Conservation (phyloP, 1,140 invertebrate genomes). For the Drosophila carrolli region DNA sequence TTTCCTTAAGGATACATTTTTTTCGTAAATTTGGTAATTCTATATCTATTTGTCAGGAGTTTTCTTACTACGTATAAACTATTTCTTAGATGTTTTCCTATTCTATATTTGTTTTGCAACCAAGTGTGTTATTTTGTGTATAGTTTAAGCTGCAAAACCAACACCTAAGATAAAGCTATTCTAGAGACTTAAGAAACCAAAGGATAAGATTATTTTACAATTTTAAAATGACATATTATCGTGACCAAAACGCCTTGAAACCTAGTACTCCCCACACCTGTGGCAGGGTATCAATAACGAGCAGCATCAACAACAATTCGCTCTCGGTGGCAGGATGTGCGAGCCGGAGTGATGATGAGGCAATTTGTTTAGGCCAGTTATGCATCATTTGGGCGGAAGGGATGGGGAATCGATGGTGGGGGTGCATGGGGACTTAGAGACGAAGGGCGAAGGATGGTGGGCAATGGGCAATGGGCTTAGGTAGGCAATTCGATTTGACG, state of each 20-base stretch:
- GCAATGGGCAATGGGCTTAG: slow-evolving; percentile 10
- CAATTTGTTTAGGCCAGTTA: slow-evolving; percentile 62
- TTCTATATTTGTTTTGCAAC: too few species aligned
- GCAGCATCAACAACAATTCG: not conserved
- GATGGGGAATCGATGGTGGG: not conserved
- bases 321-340: slow-evolving; percentile 31
- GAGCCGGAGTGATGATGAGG: slow-evolving; percentile 51
- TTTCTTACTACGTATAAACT: not conserved
- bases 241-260: not conserved
- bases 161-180: too few species aligned
- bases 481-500: slow-evolving; percentile 38
- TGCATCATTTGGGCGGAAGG: slow-evolving; percentile 36
- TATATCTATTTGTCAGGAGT: too few species aligned
- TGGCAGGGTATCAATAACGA: slow-evolving; percentile 12
- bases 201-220: too few species aligned
- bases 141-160: too few species aligned
- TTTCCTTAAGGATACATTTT: too few species aligned
- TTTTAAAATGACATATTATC: too few species aligned
- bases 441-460: slow-evolving; percentile 1
- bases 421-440: not conserved
- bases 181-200: too few species aligned
- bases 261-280: not conserved
- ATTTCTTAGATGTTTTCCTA: not conserved
- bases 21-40: too few species aligned
- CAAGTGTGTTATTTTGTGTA: too few species aligned